Evolutionary conservation across 37 sponge, comb jelly and placozoan species (phyloP).

Genomic region (Bolinopsis microptera): DNA sequence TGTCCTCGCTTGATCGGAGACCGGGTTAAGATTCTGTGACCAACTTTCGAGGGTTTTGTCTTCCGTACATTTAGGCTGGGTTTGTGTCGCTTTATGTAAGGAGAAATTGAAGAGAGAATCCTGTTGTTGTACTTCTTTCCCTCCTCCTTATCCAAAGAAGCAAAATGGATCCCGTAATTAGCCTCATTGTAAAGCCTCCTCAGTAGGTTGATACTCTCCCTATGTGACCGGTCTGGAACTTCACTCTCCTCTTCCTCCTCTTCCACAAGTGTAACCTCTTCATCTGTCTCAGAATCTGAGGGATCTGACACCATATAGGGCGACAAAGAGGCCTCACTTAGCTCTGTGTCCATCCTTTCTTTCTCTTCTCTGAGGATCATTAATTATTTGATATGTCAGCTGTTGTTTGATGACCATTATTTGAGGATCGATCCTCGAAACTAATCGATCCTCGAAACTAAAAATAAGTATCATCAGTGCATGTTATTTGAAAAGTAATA

Average conservation of each 20-base stretch:
- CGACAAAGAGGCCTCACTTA: not conserved
- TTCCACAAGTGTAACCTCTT: not conserved
- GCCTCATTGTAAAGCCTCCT: constrained; percentile 26
- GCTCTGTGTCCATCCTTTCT: not conserved
- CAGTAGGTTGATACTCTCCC: not conserved
- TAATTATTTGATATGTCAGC: too few species aligned
- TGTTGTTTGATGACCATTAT: too few species aligned
- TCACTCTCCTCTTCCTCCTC: not conserved
- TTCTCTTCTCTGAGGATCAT: not conserved
- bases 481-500: too few species aligned
- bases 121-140: not conserved
- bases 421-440: too few species aligned
- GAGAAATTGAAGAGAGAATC: not conserved
- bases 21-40: not conserved
- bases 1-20: not conserved
- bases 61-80: not conserved
- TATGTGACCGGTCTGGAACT: not conserved
- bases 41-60: not conserved
- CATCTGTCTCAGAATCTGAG: not conserved
- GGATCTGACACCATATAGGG: not conserved
- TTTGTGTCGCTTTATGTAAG: not conserved
- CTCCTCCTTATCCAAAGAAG: not conserved
- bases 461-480: too few species aligned
- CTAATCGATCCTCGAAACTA: too few species aligned
- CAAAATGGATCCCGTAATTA: not conserved